These are phyloP conservation scores for Drosophila putrida DNA, from an alignment of 2,888 invertebrate genomes.

Conservation along the genomic window DNA sequence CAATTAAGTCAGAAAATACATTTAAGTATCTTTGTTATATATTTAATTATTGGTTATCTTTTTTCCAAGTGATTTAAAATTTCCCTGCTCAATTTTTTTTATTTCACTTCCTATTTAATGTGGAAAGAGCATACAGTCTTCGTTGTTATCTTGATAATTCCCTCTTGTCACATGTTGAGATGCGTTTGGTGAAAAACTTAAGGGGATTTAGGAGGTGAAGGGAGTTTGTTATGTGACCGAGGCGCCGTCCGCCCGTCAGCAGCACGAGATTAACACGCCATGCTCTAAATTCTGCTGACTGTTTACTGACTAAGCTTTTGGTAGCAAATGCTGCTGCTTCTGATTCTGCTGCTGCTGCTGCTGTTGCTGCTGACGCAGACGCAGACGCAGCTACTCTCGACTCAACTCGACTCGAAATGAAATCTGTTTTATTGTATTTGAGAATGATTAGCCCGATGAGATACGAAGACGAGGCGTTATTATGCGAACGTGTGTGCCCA, in stretches of 20 bases:
- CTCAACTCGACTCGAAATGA: conserved; percentile 42
- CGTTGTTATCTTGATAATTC: background rate
- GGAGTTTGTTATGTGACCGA: conserved; percentile 40
- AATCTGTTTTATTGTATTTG: conserved; percentile 77
- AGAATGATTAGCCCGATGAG: conserved; percentile 71
- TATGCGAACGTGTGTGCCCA: conserved; percentile 58
- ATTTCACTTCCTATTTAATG: background rate
- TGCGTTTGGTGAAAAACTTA: conserved; percentile 12
- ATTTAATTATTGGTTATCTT: background rate
- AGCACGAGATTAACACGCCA: conserved; percentile 69
- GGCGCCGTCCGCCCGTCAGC: conserved; percentile 55
- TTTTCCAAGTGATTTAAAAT: background rate
- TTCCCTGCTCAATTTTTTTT: background rate
- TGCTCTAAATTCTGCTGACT: conserved; percentile 58
- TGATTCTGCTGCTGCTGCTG: conserved; percentile 35
- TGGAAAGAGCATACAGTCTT: conserved; percentile 30
- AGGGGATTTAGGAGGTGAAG: background rate
- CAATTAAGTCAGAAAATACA: no score
- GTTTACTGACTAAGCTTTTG: conserved; percentile 76
- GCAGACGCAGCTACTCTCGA: conserved; percentile 11
- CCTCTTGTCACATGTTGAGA: conserved; percentile 44
- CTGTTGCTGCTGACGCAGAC: conserved; percentile 29
- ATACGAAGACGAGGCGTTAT: conserved; percentile 66
- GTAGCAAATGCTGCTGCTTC: conserved; percentile 60
- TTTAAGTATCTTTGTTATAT: no score